phyloP scores from a whole-genome alignment of 2,113 vertebrate genomes.

The Triplophysa siluroides region DNA sequence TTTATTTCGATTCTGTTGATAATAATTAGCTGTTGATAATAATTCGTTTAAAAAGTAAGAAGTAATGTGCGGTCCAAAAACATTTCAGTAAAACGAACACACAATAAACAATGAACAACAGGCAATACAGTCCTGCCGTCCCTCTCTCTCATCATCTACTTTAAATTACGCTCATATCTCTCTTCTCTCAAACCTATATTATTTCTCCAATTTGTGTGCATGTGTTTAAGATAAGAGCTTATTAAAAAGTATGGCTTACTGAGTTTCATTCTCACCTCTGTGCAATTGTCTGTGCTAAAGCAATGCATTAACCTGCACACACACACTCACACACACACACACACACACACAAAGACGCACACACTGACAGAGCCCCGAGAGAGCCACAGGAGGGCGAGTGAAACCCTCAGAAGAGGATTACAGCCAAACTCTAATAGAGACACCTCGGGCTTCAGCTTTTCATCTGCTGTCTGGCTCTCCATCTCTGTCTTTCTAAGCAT shows the following conservation, averaged over 20 bases:
- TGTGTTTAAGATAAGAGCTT: background rate
- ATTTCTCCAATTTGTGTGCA: background rate
- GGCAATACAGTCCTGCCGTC: background rate
- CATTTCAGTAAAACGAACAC: background rate
- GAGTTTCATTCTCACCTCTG: background rate
- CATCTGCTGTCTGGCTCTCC: slow-evolving; percentile 27
- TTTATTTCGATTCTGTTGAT: background rate
- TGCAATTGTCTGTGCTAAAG: slow-evolving; percentile 13
- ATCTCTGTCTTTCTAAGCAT: background rate
- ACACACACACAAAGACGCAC: slow-evolving; percentile 25
- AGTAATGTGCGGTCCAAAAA: background rate
- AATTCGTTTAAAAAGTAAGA: too few species aligned
- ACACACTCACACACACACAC: slow-evolving; percentile 22
- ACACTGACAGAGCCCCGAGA: slow-evolving; percentile 10
- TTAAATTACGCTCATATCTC: slow-evolving; percentile 25
- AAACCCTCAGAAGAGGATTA: slow-evolving; percentile 45
- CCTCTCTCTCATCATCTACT: background rate
- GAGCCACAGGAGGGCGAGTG: slow-evolving; percentile 29
- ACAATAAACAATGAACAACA: slow-evolving; percentile 29
- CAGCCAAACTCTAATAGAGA: slow-evolving; percentile 46
- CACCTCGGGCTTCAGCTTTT: slow-evolving; percentile 31
- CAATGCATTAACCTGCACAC: slow-evolving; percentile 4
- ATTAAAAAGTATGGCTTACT: slow-evolving; percentile 3
- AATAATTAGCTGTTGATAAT: background rate
- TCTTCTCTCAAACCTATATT: slow-evolving; percentile 7